Evolutionary conservation across 2,797 vertebrate genomes (phyloP).

Genomic region (Myotis vivesi): DNA sequence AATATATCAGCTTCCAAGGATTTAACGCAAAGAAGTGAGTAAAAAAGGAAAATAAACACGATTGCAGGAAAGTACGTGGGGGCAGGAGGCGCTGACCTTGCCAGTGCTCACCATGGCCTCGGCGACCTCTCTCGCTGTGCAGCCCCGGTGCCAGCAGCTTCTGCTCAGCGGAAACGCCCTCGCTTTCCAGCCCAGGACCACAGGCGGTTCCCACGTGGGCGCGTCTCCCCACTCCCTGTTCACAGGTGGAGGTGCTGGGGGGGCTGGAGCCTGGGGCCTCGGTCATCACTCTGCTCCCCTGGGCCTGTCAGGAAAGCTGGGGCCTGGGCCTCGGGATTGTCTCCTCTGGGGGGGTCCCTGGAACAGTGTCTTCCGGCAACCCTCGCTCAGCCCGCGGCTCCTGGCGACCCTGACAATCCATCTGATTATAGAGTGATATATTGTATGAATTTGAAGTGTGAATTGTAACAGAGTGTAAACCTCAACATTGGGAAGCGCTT

Average conservation of each 20-base stretch:
- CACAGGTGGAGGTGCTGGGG: not conserved
- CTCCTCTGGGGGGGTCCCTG: not conserved
- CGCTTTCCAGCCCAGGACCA: no score
- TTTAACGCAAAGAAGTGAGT: not conserved
- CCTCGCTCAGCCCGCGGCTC: no score
- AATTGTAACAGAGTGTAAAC: no score
- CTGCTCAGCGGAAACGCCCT: not conserved
- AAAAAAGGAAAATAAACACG: not conserved
- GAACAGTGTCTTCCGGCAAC: no score
- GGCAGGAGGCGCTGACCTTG: not conserved
- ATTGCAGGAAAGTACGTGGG: not conserved
- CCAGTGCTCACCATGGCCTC: not conserved
- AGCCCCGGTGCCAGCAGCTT: not conserved
- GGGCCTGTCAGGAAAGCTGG: not conserved
- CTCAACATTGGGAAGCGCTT: no score
- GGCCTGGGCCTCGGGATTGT: not conserved
- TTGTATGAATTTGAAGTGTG: no score
- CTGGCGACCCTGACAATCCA: no score
- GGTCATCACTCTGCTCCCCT: not conserved
- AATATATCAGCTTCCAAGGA: not conserved
- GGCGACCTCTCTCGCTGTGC: not conserved
- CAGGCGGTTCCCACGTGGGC: accelerated
- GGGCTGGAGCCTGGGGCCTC: not conserved
- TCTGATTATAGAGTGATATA: no score
- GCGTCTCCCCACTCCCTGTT: accelerated